Evolutionary conservation across 2,797 vertebrate species (phyloP).

Genomic region (Lateolabrax maculatus): DNA sequence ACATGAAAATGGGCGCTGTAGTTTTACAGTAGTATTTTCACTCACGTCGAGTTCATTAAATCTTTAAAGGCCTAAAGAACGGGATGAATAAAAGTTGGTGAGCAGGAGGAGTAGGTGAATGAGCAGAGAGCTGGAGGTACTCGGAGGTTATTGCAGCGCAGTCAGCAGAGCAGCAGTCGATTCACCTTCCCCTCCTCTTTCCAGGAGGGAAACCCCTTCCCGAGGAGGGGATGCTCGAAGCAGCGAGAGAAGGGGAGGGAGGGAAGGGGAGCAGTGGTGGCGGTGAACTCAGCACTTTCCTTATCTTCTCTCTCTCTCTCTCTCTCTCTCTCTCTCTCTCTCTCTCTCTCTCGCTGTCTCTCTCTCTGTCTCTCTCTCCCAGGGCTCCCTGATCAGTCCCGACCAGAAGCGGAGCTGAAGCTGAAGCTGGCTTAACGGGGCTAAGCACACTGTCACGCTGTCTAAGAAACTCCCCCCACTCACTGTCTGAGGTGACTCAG

Average conservation of each 20-base stretch:
- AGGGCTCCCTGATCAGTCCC: conserved; percentile 69
- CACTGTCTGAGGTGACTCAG: conserved; percentile 79
- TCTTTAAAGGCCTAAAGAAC: too few species aligned
- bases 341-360: conserved; percentile 34
- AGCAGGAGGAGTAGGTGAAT: background rate
- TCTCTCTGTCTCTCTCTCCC: conserved; percentile 47
- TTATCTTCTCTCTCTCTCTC: conserved; percentile 50
- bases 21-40: background rate
- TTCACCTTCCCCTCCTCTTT: conserved; percentile 63
- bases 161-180: conserved; percentile 55
- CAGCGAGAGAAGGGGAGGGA: conserved; percentile 26
- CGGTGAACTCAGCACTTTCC: conserved; percentile 68
- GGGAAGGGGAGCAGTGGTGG: conserved; percentile 25
- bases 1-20: background rate
- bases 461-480: conserved; percentile 68
- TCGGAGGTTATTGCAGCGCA: conserved; percentile 52
- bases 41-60: too few species aligned
- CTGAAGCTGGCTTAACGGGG: conserved; percentile 71
- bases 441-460: conserved; percentile 72
- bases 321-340: conserved; percentile 32
- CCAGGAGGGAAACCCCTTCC: conserved; percentile 56
- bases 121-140: conserved; percentile 37
- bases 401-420: conserved; percentile 69
- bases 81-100: background rate
- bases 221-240: conserved; percentile 48